Base-by-base conservation (phyloP, 2,113 vertebrate genomes). In the Murina feae region DNA sequence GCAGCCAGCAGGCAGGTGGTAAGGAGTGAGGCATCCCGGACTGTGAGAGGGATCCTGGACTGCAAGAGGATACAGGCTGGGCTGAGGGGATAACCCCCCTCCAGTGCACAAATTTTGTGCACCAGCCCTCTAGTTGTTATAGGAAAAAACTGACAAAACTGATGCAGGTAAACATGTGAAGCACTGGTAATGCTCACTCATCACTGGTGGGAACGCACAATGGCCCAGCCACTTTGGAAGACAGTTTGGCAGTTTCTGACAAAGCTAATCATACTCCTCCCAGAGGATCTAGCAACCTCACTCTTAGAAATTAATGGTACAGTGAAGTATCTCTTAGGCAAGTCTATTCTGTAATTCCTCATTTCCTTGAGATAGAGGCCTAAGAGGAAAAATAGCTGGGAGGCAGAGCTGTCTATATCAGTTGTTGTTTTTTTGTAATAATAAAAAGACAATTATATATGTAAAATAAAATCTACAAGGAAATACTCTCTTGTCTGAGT, bases 381-480 rank as follows among this genome's bases (percentile, higher is more conserved):
- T 72, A 14, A 23, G 69, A 42, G 69, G 37, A 42, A 42, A 42
- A 72, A 72, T 8, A 12, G 12, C 69, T 16, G 69, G 69, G 69
- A 28, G 5, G 39, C 39, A 25, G 37, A 39, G 37, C 39, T 72
- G 69, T 42, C 37, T 42, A 7, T 72, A 16, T 25, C 69, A 42
- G 37, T 72, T 25, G 21, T 69, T 39, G 21, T 71, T 37, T 32
- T 65, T 32, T 32, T 39, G 11, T 58, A 92, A 60, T 80, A 58
- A 89, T 74, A 55, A 85, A 55, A 76, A 81, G 9, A 86, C 53
- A 69, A 39, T 76, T 74, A 39, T 47, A 11, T 30, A 75, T 42
- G 32, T 53, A 28, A n/a, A 89, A 81, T 75, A 90, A 88, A 91
- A 79, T 44, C 55, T 83, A 35, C 12, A 91, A 91, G 75, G 71